Evolutionary conservation across 2,113 vertebrate genomes (phyloP).

Genomic region (Rattus rattus): DNA sequence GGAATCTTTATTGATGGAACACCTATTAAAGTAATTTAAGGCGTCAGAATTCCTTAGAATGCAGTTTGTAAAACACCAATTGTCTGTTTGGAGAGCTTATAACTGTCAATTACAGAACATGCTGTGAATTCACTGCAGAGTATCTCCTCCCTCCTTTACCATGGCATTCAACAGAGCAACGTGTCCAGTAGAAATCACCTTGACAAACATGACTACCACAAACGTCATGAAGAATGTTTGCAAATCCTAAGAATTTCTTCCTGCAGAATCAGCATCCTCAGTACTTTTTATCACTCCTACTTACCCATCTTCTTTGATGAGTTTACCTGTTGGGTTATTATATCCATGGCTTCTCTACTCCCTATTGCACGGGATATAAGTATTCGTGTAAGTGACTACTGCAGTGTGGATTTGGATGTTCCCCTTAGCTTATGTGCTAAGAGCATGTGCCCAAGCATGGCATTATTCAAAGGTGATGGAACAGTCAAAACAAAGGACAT

Average conservation of each 20-base stretch:
- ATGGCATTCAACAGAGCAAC: not conserved
- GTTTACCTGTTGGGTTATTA: not conserved
- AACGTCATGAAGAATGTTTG: not conserved
- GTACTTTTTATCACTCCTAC: rapidly evolving
- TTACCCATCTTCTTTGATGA: not conserved
- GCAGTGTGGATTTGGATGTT: not conserved
- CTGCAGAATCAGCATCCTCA: not conserved
- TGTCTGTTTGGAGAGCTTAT: not conserved
- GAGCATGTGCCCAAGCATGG: rapidly evolving
- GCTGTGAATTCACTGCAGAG: not conserved
- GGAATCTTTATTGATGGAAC: not conserved
- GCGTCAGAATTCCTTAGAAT: not conserved
- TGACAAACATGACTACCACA: not conserved
- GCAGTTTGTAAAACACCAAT: not conserved
- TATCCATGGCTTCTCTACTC: not conserved
- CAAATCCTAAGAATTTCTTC: not conserved
- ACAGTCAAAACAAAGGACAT: not conserved
- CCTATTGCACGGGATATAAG: not conserved
- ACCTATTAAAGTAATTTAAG: not conserved
- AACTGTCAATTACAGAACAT: not conserved
- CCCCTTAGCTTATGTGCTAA: not conserved
- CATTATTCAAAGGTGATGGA: no score
- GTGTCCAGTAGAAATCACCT: not conserved
- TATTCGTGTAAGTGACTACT: not conserved
- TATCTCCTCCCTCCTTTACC: not conserved